Conservation (phyloP, 2,797 vertebrate genomes). For the Anguilla megastoma region DNA sequence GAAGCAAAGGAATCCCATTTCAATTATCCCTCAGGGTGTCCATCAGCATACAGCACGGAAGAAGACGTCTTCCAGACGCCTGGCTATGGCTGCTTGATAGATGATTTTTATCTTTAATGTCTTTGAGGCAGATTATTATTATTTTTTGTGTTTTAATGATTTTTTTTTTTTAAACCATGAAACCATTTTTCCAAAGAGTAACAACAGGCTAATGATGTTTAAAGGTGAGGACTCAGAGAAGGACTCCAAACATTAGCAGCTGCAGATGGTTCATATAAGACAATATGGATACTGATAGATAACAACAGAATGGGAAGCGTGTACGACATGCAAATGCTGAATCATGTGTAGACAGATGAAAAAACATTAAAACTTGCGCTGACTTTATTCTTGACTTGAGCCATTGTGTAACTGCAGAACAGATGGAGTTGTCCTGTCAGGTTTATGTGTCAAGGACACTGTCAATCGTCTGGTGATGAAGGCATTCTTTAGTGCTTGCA, state of each 20-base stretch:
- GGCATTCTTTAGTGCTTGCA: background rate
- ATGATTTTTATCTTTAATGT: slow-evolving; percentile 38
- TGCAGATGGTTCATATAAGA: background rate
- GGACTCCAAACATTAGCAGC: background rate
- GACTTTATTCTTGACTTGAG: background rate
- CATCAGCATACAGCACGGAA: slow-evolving; percentile 23
- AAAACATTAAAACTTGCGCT: background rate
- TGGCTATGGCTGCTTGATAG: slow-evolving; percentile 36
- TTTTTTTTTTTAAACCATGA: background rate
- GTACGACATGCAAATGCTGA: background rate
- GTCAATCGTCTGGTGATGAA: background rate
- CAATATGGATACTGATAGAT: background rate
- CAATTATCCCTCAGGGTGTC: slow-evolving; percentile 30
- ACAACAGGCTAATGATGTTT: background rate
- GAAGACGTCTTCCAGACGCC: slow-evolving; percentile 23
- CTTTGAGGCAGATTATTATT: slow-evolving; percentile 33
- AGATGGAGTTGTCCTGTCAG: background rate
- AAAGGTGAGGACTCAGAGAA: background rate
- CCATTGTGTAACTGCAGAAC: background rate
- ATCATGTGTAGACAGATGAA: background rate
- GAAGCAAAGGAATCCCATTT: slow-evolving; percentile 36
- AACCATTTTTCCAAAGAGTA: background rate
- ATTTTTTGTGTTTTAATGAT: background rate
- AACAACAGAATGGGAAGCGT: background rate
- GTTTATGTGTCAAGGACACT: background rate